A percentile compares a stretch with the other conserved stretches of the same genome.
These are phyloP conservation scores for Ranitomeya imitator DNA, from an alignment of 2,113 vertebrate genomes.

Conservation along the genomic window DNA sequence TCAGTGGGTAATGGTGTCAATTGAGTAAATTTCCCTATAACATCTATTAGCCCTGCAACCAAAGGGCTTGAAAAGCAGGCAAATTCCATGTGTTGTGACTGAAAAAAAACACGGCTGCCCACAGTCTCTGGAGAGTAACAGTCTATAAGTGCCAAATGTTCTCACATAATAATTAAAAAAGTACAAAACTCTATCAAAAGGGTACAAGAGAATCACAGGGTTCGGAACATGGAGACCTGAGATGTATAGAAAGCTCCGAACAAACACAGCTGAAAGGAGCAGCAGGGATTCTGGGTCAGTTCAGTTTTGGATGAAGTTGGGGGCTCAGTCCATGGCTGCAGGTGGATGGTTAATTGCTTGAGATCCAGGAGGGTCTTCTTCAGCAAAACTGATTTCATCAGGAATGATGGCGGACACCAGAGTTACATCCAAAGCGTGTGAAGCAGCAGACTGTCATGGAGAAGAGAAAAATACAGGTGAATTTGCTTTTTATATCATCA, in stretches of 20 bases:
- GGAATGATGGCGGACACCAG: slow-evolving; percentile 80
- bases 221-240: slow-evolving; percentile 57
- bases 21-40: slow-evolving; percentile 22
- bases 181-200: slow-evolving; percentile 57
- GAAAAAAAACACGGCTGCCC: slow-evolving; percentile 53
- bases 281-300: slow-evolving; percentile 28
- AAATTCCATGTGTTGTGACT: slow-evolving; percentile 64
- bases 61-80: slow-evolving; percentile 52
- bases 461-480: neutral
- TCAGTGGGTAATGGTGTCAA: slow-evolving; percentile 27
- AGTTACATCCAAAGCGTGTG: slow-evolving; percentile 70
- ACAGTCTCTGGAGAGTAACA: slow-evolving; percentile 36
- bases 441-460: slow-evolving; percentile 65
- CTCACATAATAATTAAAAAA: slow-evolving; percentile 53
- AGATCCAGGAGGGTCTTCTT: slow-evolving; percentile 64
- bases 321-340: slow-evolving; percentile 23
- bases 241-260: slow-evolving; percentile 45
- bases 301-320: slow-evolving; percentile 9
- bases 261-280: slow-evolving; percentile 37
- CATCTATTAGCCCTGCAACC: slow-evolving; percentile 18
- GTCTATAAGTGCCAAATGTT: slow-evolving; percentile 56
- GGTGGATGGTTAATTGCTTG: slow-evolving; percentile 1
- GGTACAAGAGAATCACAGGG: slow-evolving; percentile 21
- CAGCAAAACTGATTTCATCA: slow-evolving; percentile 77
- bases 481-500: too few relatives aligned